Percentiles rank a stretch among this genome's conserved stretches.
Conservation (phyloP, 2,797 vertebrate genomes). For the Paguma larvata region DNA sequence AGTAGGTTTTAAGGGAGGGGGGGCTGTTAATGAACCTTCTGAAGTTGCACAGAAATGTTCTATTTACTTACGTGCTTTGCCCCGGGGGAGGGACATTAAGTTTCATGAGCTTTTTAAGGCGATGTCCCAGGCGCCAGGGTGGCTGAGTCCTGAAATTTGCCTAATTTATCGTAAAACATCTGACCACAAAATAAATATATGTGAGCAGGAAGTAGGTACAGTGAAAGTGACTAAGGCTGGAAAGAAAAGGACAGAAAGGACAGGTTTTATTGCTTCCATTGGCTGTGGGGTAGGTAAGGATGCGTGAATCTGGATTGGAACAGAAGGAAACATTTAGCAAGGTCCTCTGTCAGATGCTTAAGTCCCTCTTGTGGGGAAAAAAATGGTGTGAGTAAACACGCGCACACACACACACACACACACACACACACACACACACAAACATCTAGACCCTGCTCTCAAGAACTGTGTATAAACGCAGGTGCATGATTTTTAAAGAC, state of each 20-base stretch:
- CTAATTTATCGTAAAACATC: neutral
- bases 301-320: neutral
- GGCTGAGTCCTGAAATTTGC: conserved; percentile 21
- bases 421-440: neutral
- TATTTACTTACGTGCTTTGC: neutral
- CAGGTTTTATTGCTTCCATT: conserved; percentile 37
- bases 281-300: neutral
- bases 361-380: neutral
- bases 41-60: neutral
- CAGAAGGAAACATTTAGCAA: neutral
- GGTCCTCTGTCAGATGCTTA: neutral
- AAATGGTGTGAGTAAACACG: neutral
- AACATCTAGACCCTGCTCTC: neutral
- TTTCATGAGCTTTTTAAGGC: neutral
- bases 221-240: conserved; percentile 9
- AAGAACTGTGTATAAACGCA: neutral
- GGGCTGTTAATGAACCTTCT: neutral
- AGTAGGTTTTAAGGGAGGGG: neutral
- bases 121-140: neutral
- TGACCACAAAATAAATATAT: conserved; percentile 28
- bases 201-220: conserved; percentile 6
- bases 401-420: neutral
- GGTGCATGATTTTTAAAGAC: neutral
- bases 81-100: neutral
- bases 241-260: neutral